Evolutionary conservation across 1,140 invertebrate genomes (phyloP).

Genomic region (Eufriesea mexicana): DNA sequence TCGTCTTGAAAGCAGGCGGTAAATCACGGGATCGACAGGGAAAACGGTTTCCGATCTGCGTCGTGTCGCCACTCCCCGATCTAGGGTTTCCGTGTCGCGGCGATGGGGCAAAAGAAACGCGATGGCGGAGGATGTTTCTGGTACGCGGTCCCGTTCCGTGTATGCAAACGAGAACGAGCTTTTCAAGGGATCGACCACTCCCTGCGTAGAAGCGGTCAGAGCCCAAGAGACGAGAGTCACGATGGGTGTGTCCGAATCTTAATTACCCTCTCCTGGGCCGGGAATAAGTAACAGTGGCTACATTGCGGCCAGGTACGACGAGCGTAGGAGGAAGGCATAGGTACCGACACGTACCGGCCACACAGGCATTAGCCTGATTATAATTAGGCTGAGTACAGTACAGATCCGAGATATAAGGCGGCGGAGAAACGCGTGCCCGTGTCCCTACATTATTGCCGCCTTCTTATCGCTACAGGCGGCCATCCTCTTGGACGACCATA

Average conservation of each 20-base stretch:
- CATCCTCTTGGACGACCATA: slow-evolving; percentile 50
- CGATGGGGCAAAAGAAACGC: slow-evolving; percentile 13
- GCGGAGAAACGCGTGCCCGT: slow-evolving; percentile 59
- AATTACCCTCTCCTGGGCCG: slow-evolving; percentile 77
- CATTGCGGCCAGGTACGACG: slow-evolving; percentile 70
- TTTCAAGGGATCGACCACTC: slow-evolving; percentile 79
- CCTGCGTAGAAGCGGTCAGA: slow-evolving; percentile 78
- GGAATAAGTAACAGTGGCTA: slow-evolving; percentile 76
- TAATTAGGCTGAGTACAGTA: slow-evolving; percentile 82
- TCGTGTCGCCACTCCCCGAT: not conserved
- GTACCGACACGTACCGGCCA: slow-evolving; percentile 61
- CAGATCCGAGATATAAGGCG: slow-evolving; percentile 79
- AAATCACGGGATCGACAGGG: not conserved
- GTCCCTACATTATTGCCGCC: slow-evolving; percentile 64
- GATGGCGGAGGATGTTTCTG: slow-evolving; percentile 67
- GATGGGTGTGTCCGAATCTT: slow-evolving; percentile 83
- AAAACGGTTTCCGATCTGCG: not conserved
- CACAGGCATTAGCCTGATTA: slow-evolving; percentile 82
- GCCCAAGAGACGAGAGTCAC: slow-evolving; percentile 79
- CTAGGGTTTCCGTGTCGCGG: not conserved
- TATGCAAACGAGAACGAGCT: slow-evolving; percentile 79
- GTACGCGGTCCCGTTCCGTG: slow-evolving; percentile 57
- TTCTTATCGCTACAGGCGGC: slow-evolving; percentile 62
- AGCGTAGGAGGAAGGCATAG: slow-evolving; percentile 58
- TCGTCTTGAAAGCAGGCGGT: not conserved